phyloP scores from a whole-genome alignment of 2,888 invertebrate genomes.

The Empis livida region DNA sequence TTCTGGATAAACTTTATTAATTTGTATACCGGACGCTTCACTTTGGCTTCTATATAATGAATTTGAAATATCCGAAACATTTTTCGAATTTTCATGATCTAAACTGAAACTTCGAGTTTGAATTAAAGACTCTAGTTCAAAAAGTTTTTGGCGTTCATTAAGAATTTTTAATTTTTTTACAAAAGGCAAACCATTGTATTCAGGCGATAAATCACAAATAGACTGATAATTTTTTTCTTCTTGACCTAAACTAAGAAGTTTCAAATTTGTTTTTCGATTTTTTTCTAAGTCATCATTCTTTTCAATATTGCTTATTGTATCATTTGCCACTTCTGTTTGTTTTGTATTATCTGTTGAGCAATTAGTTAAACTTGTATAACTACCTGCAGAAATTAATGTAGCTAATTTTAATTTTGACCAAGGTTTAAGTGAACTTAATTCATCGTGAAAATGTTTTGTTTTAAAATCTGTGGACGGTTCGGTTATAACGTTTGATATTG shows the following conservation, averaged over 20 bases:
- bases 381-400: constrained; percentile 30
- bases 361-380: constrained; percentile 30
- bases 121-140: constrained; percentile 64
- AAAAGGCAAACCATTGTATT: constrained; percentile 74
- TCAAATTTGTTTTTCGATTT: constrained; percentile 8
- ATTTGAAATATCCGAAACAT: constrained; percentile 39
- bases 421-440: constrained; percentile 37
- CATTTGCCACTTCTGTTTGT: too few species aligned
- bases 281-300: too few species aligned
- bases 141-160: constrained; percentile 75
- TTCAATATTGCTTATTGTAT: too few species aligned
- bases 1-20: too few species aligned
- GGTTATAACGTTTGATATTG: constrained; percentile 21
- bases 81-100: constrained; percentile 54
- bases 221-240: constrained; percentile 59
- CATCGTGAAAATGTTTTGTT: too few species aligned
- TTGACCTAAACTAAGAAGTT: constrained; percentile 8
- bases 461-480: constrained; percentile 14
- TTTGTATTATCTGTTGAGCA: constrained; percentile 23
- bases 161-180: constrained; percentile 80
- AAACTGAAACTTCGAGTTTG: constrained; percentile 67
- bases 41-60: constrained; percentile 64
- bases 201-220: constrained; percentile 77
- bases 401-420: constrained; percentile 72
- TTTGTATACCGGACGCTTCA: constrained; percentile 58